Percentiles rank a stretch among this genome's conserved stretches.
Conservation (phyloP, 2,888 invertebrate genomes). For the Nycteola revayana region DNA sequence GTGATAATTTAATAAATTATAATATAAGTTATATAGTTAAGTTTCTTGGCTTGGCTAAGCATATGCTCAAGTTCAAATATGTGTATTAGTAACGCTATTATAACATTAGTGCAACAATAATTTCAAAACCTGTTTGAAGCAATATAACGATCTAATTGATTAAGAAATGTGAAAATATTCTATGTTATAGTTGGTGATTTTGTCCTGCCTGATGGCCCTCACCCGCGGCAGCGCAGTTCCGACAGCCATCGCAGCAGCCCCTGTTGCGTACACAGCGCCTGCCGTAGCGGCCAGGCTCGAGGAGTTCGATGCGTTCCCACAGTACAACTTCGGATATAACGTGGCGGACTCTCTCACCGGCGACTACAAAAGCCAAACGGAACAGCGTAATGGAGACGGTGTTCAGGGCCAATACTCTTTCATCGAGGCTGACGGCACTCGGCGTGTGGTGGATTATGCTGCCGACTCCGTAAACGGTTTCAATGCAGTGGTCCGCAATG, state of each 20-base stretch:
- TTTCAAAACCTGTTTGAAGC: too few species aligned
- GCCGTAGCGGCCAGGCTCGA: slow-evolving; percentile 47
- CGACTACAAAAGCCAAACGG: slow-evolving; percentile 67
- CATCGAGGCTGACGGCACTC: slow-evolving; percentile 61
- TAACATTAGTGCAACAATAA: not conserved
- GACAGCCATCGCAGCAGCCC: slow-evolving; percentile 48
- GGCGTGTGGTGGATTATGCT: slow-evolving; percentile 63
- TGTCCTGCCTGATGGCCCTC: slow-evolving; percentile 64
- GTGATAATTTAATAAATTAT: too few species aligned
- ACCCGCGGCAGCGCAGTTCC: slow-evolving; percentile 61
- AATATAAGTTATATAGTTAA: too few species aligned
- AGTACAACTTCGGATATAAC: slow-evolving; percentile 74
- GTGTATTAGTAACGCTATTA: not conserved
- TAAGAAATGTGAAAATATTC: too few species aligned
- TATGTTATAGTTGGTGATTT: slow-evolving; percentile 69
- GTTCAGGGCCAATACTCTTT: slow-evolving; percentile 69
- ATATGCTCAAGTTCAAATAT: too few species aligned
- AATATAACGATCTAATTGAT: too few species aligned
- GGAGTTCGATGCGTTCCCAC: slow-evolving; percentile 80
- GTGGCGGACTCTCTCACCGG: slow-evolving; percentile 66
- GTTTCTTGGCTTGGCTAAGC: too few species aligned
- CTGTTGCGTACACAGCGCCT: slow-evolving; percentile 44
- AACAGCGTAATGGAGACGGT: slow-evolving; percentile 76
- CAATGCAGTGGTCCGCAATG: slow-evolving; percentile 65
- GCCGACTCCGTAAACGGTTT: slow-evolving; percentile 67